These are phyloP conservation scores for Apteryx mantelli DNA, from an alignment of 2,113 vertebrate genomes.

Conservation along the genomic window DNA sequence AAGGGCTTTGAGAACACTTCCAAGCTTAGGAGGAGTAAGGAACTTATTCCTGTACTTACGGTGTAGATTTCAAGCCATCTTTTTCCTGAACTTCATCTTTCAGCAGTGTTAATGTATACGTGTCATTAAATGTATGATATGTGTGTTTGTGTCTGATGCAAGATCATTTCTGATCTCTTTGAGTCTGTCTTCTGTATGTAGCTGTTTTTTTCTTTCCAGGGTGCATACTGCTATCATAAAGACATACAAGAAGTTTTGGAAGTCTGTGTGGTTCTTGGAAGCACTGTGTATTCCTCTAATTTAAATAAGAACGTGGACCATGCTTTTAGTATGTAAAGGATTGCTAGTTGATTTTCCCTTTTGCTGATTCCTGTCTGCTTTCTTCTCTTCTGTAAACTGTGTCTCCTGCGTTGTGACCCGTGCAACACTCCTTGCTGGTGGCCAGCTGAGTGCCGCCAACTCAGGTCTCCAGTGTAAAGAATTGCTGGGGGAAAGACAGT, in stretches of 20 bases:
- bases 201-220: not conserved
- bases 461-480: not conserved
- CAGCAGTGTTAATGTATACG: rapidly evolving
- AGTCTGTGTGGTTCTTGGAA: not conserved
- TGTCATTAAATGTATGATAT: not conserved
- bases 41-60: not conserved
- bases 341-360: not conserved
- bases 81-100: not conserved
- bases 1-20: not conserved
- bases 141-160: rapidly evolving
- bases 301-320: not conserved
- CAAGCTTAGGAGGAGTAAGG: not conserved
- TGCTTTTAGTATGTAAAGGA: not conserved
- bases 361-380: not conserved
- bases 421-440: not conserved
- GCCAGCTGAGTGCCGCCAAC: not conserved
- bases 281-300: not conserved
- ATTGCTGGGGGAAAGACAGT: rapidly evolving
- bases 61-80: not conserved
- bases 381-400: not conserved
- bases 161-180: not conserved
- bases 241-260: rapidly evolving
- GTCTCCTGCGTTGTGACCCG: not conserved
- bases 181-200: rapidly evolving
- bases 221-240: no score